phyloP scores from a whole-genome alignment of 2,797 vertebrate genomes.

The Xenopus petersii region DNA sequence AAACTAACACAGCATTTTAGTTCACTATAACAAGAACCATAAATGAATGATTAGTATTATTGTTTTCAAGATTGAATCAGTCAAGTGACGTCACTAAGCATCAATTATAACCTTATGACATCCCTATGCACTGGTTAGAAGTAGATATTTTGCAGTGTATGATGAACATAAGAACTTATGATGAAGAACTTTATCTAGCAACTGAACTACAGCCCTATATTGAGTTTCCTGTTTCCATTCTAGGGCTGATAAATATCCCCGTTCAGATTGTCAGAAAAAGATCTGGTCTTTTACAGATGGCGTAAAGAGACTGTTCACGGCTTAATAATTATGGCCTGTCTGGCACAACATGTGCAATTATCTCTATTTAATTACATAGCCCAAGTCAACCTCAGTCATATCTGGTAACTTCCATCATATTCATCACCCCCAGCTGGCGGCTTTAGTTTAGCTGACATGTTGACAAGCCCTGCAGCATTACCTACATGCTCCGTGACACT shows the following conservation, averaged over 20 bases:
- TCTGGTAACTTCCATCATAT: slow-evolving; percentile 31
- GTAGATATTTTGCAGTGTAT: too few relatives aligned
- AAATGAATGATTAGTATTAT: too few relatives aligned
- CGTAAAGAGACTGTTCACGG: slow-evolving; percentile 19
- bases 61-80: too few relatives aligned
- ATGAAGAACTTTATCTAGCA: too few relatives aligned
- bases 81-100: too few relatives aligned
- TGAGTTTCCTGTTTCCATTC: not conserved
- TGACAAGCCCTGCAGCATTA: not conserved
- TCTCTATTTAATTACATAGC: slow-evolving; percentile 31
- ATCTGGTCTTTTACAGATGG: slow-evolving; percentile 14
- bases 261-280: slow-evolving; percentile 4
- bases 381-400: not conserved
- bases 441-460: not conserved
- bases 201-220: not conserved
- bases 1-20: too few relatives aligned
- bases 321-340: slow-evolving; percentile 29
- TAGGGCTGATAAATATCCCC: slow-evolving; percentile 14
- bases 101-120: too few relatives aligned
- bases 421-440: slow-evolving; percentile 13
- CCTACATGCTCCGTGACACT: not conserved
- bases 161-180: too few relatives aligned
- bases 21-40: too few relatives aligned
- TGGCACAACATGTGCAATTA: slow-evolving; percentile 31
- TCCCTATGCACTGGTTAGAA: too few relatives aligned